Base-by-base conservation (phyloP, 2,888 invertebrate species). In the Caenorhabditis imperialis region DNA sequence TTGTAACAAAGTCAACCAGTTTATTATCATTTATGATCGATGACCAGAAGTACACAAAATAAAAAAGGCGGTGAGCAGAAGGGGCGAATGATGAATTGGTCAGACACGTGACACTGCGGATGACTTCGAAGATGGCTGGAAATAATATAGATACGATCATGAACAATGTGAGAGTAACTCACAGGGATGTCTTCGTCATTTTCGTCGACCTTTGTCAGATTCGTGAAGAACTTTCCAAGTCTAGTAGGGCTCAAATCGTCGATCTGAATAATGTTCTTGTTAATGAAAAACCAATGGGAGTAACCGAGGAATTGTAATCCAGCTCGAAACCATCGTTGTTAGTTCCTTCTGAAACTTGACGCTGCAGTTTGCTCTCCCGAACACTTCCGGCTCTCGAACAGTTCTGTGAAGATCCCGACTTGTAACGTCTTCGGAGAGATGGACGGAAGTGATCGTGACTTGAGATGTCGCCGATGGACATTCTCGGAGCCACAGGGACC, bases 401-500 rank as follows among this genome's bases (percentile, higher is more conserved):
- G 12, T 33, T 55, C 44, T 54, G 48, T 2, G 60, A 50, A 14
- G 57, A 33, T 20, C 62, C 65, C 3, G 57, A 57, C 18, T 40
- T 61, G 55, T 22, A 60, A 23, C 62, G 55, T 44, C 71, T 63
- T 45, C 63, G 27, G 23, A 57, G 27, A 2, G 50, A 62, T 6
- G 53, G 27, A 2, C 57, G 53, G 8, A 18, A 6, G 37, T 33
- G 18, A 25, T 63, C 50, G 16, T 47, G 35, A n/a, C 20, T 35
- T 47, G 40, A 45, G 50, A 58, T 55, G 23, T 72, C 72, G 3
- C 73, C 73, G 23, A 60, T 35, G 3, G 73, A 73, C 6, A 42
- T 14, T 16, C 65, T 27, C 5, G 73, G 73, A 5, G 54, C 50
- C n/a, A 74, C 51, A 14, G 74, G 62, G 3, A 76, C 57, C 75